A percentile compares a stretch with the other conserved stretches of the same genome.
These are phyloP conservation scores for Balearica regulorum DNA, from an alignment of 2,797 vertebrate species.

Conservation along the genomic window DNA sequence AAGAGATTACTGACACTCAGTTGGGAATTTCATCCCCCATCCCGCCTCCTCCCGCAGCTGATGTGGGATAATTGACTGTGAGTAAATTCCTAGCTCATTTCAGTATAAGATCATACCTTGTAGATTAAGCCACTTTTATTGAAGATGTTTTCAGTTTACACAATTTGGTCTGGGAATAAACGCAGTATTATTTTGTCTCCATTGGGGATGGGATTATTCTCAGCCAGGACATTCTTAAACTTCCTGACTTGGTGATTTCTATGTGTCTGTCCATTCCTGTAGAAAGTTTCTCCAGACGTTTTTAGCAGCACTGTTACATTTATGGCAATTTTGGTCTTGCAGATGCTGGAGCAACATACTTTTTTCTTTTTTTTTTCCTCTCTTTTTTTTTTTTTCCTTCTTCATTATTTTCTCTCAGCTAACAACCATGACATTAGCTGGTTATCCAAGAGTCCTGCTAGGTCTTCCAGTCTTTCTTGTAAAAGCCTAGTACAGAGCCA, in stretches of 20 bases:
- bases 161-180: not conserved
- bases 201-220: not conserved
- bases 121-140: not conserved
- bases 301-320: not conserved
- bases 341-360: not conserved
- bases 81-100: constrained; percentile 28
- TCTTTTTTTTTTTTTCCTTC: not conserved
- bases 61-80: not conserved
- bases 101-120: not conserved
- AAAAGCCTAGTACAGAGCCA: not conserved
- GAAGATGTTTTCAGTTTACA: not conserved
- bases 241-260: not conserved
- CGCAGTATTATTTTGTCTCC: not conserved
- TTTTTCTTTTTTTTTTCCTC: not conserved
- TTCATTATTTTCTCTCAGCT: not conserved
- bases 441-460: not conserved
- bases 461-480: not conserved
- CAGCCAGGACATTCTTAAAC: not conserved
- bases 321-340: not conserved
- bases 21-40: not conserved
- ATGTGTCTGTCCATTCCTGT: not conserved
- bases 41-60: not conserved
- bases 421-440: not conserved
- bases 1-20: constrained; percentile 1
- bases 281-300: not conserved